Evolutionary conservation across 2,797 vertebrate species (phyloP).

Genomic region (Hydrophis major): DNA sequence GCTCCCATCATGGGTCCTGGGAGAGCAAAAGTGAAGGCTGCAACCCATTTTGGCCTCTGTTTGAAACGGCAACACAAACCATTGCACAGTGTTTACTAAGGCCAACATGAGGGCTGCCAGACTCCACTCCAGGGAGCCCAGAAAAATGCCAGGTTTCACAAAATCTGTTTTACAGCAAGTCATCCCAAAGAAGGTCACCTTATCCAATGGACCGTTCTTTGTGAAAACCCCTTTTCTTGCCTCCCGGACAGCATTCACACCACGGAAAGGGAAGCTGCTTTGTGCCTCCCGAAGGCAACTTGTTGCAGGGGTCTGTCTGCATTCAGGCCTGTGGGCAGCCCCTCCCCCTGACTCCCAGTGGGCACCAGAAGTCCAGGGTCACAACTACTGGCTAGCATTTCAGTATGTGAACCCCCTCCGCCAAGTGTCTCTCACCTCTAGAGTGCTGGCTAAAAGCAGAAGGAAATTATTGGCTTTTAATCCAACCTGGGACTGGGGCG

Average conservation of each 20-base stretch:
- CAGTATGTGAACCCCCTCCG: neutral
- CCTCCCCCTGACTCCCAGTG: neutral
- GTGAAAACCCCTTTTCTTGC: neutral
- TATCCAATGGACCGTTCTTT: neutral
- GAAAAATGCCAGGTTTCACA: neutral
- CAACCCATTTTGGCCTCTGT: neutral
- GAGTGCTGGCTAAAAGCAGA: neutral
- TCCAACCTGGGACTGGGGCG: neutral
- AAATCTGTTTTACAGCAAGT: neutral
- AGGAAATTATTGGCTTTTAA: neutral
- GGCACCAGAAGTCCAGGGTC: neutral
- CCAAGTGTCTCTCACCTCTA: neutral
- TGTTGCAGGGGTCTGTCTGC: neutral
- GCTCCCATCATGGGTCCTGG: too few relatives aligned
- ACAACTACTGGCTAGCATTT: neutral
- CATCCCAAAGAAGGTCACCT: neutral
- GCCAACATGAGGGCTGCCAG: neutral
- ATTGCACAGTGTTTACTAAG: neutral
- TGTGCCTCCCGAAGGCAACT: neutral
- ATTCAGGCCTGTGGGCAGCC: neutral
- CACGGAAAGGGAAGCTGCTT: neutral
- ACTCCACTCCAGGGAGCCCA: neutral
- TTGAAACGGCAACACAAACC: neutral
- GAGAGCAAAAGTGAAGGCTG: neutral
- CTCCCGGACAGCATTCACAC: rapidly evolving